Conservation (phyloP, 1,140 invertebrate species). For the Caenorhabditis elegans region WBcel235 BX284606.5:13727501-13728000, state of each 20-base stretch:
- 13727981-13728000: too few species aligned
- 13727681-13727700: conserved; percentile 17
- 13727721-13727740: too few species aligned
- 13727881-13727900: not conserved
- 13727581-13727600: conserved; percentile 82
- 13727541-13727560: conserved; percentile 95
- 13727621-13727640: too few species aligned
- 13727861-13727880: not conserved
- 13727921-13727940: too few species aligned
- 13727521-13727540: conserved; percentile 94
- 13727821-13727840: not conserved
- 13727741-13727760: not conserved
- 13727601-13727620: conserved; percentile 28
- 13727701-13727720: not conserved
- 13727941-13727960: too few species aligned
- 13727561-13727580: conserved; percentile 96
- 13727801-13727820: not conserved
- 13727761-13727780: not conserved
- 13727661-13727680: not conserved
- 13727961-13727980: too few species aligned
- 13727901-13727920: too few species aligned
- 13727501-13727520: conserved; percentile 93
- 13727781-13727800: not conserved
- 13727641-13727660: not conserved
- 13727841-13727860: not conserved